Conservation (phyloP, 2,113 vertebrate genomes). For the Ariopsis seemanni region DNA sequence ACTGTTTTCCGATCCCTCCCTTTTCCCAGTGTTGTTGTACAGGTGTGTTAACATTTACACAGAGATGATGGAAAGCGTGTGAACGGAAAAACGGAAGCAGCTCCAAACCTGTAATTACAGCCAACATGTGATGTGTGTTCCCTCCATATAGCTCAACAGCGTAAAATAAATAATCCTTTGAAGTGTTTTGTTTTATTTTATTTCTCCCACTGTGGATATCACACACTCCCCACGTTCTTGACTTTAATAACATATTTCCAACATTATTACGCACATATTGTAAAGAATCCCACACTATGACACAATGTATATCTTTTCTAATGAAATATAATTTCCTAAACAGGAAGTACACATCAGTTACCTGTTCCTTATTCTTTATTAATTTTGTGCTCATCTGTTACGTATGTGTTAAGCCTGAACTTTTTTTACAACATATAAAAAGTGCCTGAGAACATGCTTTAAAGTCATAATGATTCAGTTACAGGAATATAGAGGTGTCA, state of each 20-base stretch:
- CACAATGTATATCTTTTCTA: neutral
- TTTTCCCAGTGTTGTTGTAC: neutral
- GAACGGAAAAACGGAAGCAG: neutral
- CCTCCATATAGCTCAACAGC: neutral
- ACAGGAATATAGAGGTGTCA: neutral
- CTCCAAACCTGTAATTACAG: conserved; percentile 3
- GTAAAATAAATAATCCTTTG: neutral
- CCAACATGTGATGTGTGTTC: neutral
- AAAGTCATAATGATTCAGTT: neutral
- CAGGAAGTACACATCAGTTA: neutral
- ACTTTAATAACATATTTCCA: neutral
- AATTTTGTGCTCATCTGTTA: too few relatives aligned
- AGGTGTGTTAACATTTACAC: conserved; percentile 21
- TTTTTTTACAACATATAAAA: too few relatives aligned
- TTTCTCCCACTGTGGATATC: neutral
- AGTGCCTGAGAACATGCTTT: neutral
- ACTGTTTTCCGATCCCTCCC: neutral
- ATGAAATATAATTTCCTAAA: neutral
- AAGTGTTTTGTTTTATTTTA: neutral
- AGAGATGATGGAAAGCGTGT: neutral
- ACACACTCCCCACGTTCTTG: too few relatives aligned
- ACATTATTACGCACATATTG: neutral
- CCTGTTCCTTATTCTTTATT: neutral
- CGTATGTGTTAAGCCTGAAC: neutral
- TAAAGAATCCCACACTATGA: neutral